Conservation (phyloP, 2,113 vertebrate genomes). For the Propithecus coquereli region DNA sequence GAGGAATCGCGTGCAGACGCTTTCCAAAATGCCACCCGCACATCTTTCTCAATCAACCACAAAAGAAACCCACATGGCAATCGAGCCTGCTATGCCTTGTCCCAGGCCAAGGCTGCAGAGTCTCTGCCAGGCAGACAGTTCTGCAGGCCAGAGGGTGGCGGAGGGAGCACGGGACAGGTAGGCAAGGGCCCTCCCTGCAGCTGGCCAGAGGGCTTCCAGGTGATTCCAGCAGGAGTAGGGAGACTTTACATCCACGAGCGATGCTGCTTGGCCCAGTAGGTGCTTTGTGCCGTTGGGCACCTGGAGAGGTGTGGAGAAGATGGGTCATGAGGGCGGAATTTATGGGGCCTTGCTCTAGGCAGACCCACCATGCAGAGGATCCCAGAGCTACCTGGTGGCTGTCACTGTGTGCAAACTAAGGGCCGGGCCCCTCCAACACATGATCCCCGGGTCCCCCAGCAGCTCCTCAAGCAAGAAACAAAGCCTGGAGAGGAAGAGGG, state of each 20-base stretch:
- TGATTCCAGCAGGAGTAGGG: not conserved
- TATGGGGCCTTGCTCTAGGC: not conserved
- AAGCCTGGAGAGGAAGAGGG: not conserved
- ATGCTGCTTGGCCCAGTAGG: not conserved
- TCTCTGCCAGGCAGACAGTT: not conserved
- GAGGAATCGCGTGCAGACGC: not conserved
- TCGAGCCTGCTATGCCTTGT: not conserved
- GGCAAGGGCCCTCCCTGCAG: not conserved
- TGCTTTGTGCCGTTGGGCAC: not conserved
- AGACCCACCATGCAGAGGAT: not conserved
- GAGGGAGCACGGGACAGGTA: not conserved
- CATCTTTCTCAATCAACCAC: constrained; percentile 37
- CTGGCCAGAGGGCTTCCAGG: not conserved
- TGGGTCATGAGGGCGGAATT: rapidly evolving
- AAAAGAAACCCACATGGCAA: not conserved
- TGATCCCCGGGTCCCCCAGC: not conserved
- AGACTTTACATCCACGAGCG: rapidly evolving
- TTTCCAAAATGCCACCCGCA: not conserved
- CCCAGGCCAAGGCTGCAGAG: not conserved
- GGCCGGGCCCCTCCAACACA: not conserved
- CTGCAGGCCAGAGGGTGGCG: not conserved
- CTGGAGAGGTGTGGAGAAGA: not conserved
- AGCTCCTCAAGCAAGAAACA: not conserved
- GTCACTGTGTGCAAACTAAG: not conserved
- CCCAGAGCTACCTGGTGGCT: not conserved